Evolutionary conservation across 2,113 vertebrate genomes (phyloP), one percentile per base, ranked within the genome.

Genomic region (Irena cyanogastra): DNA sequence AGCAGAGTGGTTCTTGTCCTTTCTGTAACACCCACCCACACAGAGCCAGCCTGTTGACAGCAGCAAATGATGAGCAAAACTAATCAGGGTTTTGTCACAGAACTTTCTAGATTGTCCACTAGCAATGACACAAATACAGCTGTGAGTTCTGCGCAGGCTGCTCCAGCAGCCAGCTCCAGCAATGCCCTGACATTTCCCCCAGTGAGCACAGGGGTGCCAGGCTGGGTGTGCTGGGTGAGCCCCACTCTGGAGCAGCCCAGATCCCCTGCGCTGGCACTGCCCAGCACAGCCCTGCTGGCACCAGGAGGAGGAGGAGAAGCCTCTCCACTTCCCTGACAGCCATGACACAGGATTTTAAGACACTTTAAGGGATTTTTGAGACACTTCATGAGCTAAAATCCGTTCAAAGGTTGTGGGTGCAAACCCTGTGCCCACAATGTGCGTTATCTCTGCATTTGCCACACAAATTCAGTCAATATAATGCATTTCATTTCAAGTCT

Each of bases 261-360:
- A 11, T 0, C 21, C 31, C 3, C 2, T 1, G 1, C 9, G 37
- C 1, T 66, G 33, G 18, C 9, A 22, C 35, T 49, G 68, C 53
- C 71, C 68, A 66, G 71, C 66, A 57, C 42, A 27, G 76, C 39
- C 85, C 63, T 83, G 56, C 60, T 37, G 39, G 28, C 18, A 87
- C 35, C 16, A 87, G 49, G 18, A 6, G 69, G 31, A 83, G 37
- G 41, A 78, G 19, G 17, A 7, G 4, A 41, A 28, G 44, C 11
- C 23, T 69, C 60, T 35, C 44, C 59, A 19, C 56, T 27, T 49
- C 54, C 44, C 50, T 66, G 76, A 24, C 63, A 94, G 30, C 57
- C 53, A 33, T 7, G 39, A n/a, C 63, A 74, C 9, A 28, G 54
- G n/a, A 61, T 70, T 90, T 91, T 14, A 28, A 59, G 44, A 42